These are phyloP conservation scores for Dynastes maya DNA, from an alignment of 2,888 invertebrate genomes.

Conservation along the genomic window DNA sequence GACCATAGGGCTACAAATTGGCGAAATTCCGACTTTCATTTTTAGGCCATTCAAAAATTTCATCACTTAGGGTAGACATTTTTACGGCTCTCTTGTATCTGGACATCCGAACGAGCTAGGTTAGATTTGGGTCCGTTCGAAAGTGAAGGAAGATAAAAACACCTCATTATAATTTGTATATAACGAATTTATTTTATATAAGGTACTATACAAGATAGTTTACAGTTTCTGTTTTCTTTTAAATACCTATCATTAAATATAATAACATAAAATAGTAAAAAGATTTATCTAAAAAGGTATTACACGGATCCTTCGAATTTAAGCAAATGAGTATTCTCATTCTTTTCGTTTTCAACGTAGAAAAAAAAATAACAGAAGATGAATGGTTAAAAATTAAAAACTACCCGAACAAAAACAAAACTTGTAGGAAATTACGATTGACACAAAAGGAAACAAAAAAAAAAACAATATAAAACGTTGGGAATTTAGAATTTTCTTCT, in stretches of 20 bases:
- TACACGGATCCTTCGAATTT: not conserved
- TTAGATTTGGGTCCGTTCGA: too few species aligned
- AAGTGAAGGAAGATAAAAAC: not conserved
- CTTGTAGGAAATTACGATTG: too few species aligned
- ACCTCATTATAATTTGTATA: conserved; percentile 38
- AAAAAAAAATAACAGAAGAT: not conserved
- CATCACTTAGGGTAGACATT: too few species aligned
- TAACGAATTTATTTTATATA: conserved; percentile 52
- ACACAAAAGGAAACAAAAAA: conserved; percentile 4
- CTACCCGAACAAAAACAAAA: not conserved
- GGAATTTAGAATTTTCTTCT: not conserved
- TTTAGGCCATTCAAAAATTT: too few species aligned
- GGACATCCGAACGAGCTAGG: too few species aligned
- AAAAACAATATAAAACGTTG: not conserved
- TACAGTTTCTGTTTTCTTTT: conserved; percentile 47
- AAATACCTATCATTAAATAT: conserved; percentile 50
- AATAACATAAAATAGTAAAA: conserved; percentile 49
- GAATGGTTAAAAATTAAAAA: not conserved
- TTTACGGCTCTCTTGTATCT: too few species aligned
- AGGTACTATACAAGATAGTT: conserved; percentile 51
- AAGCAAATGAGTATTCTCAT: conserved; percentile 17
- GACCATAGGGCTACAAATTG: too few species aligned
- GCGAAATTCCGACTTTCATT: too few species aligned
- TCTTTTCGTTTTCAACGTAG: conserved; percentile 12
- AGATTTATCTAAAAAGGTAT: conserved; percentile 29